Evolutionary conservation across 1,140 invertebrate species (phyloP), one percentile per base, ranked within the genome.

Genomic region (Drosophila nasuta): DNA sequence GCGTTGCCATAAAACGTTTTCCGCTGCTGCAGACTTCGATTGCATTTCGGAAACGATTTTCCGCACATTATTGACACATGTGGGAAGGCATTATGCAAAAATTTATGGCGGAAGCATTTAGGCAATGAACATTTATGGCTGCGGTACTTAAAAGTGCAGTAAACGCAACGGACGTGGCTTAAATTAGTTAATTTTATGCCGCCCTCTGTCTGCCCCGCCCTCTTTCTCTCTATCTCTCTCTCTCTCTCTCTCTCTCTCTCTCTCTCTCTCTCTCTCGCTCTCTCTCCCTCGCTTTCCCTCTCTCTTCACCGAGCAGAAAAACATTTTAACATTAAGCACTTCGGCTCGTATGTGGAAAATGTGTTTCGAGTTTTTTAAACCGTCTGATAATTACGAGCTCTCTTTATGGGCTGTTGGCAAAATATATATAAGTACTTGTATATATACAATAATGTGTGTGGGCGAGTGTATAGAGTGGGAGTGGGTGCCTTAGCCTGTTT

Each of bases 101-200:
- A 70, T 78, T 65, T 75, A 81, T 78, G 48, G 48, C 58, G 78
- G 77, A 85, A 78, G 49, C 69, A 81, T 75, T 85, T 86, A 85
- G 77, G 57, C 58, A 64, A 56, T 60, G 46, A 73, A 74, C 63
- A 76, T 78, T 66, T 81, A 63, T 51, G 67, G 51, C 13, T 13
- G n/a, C 25, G 69, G 41, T 70, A 73, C 76, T 83, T 81, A 86
- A 83, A 70, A 65, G 43, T 68, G 69, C 82, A 81, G 62, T 71
- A 65, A 77, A 60, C 54, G 54, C 54, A 45, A 17, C 58, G 62
- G 48, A 75, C 33, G 45, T 33, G 41, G 62, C 69, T 85, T 71
- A 75, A 86, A 86, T 86, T 78, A 68, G 68, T 82, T 88, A 51
- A 68, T 56, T 67, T 46, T 65, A 79, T 67, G 79, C 74, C 45